Evolutionary conservation across 2,888 invertebrate genomes (phyloP).

Genomic region (Drosophila birchii): DNA sequence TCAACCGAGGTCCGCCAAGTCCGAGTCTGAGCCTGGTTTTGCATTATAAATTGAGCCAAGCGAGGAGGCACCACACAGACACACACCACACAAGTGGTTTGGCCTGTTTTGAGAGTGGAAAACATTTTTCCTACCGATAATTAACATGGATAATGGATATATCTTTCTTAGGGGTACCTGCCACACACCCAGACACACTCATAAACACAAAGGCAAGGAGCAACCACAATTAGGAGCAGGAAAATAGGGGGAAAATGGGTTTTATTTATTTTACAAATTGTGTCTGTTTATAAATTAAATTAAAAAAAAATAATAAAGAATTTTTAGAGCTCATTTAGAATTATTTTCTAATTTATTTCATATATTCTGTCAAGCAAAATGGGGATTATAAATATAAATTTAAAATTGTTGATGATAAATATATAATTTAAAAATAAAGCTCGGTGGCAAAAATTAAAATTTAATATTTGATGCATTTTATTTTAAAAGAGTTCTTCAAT

Average conservation of each 20-base stretch:
- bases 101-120: constrained; percentile 70
- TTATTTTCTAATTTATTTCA: neutral
- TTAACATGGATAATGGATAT: constrained; percentile 45
- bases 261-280: neutral
- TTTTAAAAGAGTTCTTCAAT: too few relatives aligned
- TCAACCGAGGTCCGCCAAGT: constrained; percentile 12
- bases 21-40: constrained; percentile 25
- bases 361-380: neutral
- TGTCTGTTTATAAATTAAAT: neutral
- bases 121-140: constrained; percentile 50
- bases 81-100: constrained; percentile 63
- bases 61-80: constrained; percentile 4
- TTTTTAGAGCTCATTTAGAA: neutral
- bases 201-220: neutral
- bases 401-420: too few relatives aligned
- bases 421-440: too few relatives aligned
- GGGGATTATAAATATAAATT: too few relatives aligned
- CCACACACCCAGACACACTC: constrained; percentile 55
- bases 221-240: constrained; percentile 1
- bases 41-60: constrained; percentile 47
- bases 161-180: constrained; percentile 44
- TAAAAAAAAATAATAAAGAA: neutral
- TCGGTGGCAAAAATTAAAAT: too few relatives aligned
- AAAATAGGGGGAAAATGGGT: neutral
- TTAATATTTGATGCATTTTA: too few relatives aligned